These are phyloP conservation scores for Typhlichthys subterraneus DNA, from an alignment of 2,797 vertebrate genomes.

Conservation along the genomic window DNA sequence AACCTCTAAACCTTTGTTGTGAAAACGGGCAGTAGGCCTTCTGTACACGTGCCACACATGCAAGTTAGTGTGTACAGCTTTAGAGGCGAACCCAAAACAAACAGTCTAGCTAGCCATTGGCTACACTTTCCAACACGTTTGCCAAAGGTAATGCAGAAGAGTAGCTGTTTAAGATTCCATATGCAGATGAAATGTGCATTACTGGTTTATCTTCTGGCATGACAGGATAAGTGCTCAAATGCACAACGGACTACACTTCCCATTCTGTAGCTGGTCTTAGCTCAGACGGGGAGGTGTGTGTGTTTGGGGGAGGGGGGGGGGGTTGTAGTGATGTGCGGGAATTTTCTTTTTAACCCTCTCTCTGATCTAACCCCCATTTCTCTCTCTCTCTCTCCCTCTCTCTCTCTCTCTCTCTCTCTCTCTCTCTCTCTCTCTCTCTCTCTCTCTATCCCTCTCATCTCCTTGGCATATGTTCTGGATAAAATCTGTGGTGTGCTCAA, in stretches of 20 bases:
- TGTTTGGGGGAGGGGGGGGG: slow-evolving; percentile 25
- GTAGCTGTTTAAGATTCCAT: slow-evolving; percentile 11
- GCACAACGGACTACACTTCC: slow-evolving; percentile 40
- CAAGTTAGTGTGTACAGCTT: slow-evolving; percentile 17
- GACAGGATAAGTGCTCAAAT: slow-evolving; percentile 42
- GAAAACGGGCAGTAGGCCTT: not conserved
- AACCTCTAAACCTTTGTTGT: no score
- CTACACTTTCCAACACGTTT: slow-evolving; percentile 10
- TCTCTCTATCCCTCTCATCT: slow-evolving; percentile 56
- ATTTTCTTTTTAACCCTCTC: slow-evolving; percentile 22
- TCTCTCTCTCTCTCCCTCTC: slow-evolving; percentile 2
- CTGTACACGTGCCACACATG: not conserved
- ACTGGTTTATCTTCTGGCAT: slow-evolving; percentile 34
- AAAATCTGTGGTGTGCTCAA: slow-evolving; percentile 67
- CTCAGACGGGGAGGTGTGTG: slow-evolving; percentile 9
- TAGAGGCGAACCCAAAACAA: not conserved
- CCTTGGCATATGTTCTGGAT: slow-evolving; percentile 71
- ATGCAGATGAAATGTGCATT: slow-evolving; percentile 19
- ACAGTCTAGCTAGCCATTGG: slow-evolving; percentile 21
- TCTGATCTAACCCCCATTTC: not conserved
- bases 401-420: slow-evolving; percentile 6
- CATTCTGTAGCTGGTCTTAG: slow-evolving; percentile 52
- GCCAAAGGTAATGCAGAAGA: slow-evolving; percentile 28
- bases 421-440: slow-evolving; percentile 17
- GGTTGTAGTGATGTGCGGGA: slow-evolving; percentile 30